Evolutionary conservation across 37 sponge, comb jelly and placozoan genomes (phyloP).

Genomic region (Sycon ciliatum): DNA sequence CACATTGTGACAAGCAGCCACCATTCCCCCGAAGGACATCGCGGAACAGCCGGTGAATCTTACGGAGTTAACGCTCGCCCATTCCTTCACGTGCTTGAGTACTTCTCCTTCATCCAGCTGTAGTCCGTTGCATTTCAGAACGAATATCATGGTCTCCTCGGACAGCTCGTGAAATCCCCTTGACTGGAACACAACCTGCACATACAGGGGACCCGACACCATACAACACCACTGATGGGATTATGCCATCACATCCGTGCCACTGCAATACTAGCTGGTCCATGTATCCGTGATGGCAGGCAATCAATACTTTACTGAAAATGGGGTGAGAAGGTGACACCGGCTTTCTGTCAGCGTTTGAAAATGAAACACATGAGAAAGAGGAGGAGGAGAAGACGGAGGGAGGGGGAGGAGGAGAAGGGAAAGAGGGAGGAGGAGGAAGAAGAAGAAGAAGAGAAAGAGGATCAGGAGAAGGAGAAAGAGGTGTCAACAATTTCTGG

Average conservation of each 20-base stretch:
- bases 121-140: conserved; percentile 71
- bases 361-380: not conserved
- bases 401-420: conserved; percentile 33
- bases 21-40: too few species aligned
- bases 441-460: not conserved
- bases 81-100: conserved; percentile 78
- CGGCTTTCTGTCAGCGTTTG: too few species aligned
- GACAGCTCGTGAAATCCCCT: conserved; percentile 87
- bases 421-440: conserved; percentile 1
- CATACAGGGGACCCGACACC: too few species aligned
- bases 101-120: conserved; percentile 82
- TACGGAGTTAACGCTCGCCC: conserved; percentile 89
- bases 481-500: not conserved
- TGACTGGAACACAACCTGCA: conserved; percentile 84
- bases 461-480: not conserved
- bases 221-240: too few species aligned
- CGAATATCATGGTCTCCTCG: conserved; percentile 72
- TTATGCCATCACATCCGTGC: too few species aligned
- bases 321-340: too few species aligned
- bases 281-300: not conserved
- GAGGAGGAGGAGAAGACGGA: conserved; percentile 11
- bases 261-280: not conserved
- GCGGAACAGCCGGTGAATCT: too few species aligned
- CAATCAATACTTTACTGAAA: not conserved
- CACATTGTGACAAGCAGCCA: too few species aligned